Evolutionary conservation across 2,888 invertebrate species (phyloP), one percentile per base, ranked within the genome.

Genomic region (Volucella zonaria): DNA sequence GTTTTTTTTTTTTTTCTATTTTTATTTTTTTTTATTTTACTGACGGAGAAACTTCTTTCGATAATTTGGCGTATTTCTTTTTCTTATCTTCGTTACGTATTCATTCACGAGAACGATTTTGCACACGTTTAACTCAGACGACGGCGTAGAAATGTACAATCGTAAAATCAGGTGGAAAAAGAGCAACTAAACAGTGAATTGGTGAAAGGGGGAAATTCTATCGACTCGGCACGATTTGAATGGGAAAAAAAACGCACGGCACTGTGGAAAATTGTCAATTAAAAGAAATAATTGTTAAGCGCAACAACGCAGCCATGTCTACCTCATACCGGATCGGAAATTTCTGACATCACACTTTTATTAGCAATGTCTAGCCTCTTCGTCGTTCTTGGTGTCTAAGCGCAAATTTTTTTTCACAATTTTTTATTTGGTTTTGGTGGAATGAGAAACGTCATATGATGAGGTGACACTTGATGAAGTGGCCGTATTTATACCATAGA

Each of bases 301-400:
- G 42, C 51, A 62, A 18, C 14, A 42, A 43, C 14, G 23, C 42
- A 15, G n/a, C 38, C 62, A 56, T 40, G 71, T 59, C 71, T 51
- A 66, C 52, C 51, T 79, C 66, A 54, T 52, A 73, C 70, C 70
- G 78, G 64, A 56, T 15, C 42, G 38, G 56, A 78, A 70, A 71
- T 78, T 62, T 78, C 70, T 78, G 78, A 71, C 78, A 78, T 64
- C 78, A 78, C 70, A 15, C 18, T 58, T 18, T 38, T 45, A 47
- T 56, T 47, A 49, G 56, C 54, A 49, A 83, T 70, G 75, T 61
- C 12, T 67, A 47, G 52, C 49, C 18, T 15, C 49, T 62, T 49
- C 64, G 61, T 68, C 38, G 51, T 45, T 56, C 64, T 59, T 38
- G 52, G 62, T 38, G 40, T 47, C 70, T 62, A 59, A 74, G 73